Percentiles rank a stretch among this genome's conserved stretches.
Conservation (phyloP, 2,113 vertebrate genomes). For the Aythya baeri region DNA sequence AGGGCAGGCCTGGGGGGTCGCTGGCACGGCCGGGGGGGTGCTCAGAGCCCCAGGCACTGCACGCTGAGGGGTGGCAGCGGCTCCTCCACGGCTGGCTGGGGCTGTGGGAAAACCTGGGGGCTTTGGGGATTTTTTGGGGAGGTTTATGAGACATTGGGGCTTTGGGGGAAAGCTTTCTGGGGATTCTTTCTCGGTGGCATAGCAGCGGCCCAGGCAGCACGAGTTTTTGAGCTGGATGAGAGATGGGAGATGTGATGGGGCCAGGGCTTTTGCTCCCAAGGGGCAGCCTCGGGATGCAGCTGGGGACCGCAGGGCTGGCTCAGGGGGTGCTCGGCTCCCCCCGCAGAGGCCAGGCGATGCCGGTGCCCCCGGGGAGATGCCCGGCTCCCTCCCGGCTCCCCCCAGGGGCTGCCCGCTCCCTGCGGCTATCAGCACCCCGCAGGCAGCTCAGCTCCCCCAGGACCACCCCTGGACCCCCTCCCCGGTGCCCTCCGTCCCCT, state of each 20-base stretch:
- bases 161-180: no score
- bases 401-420: background rate
- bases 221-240: no score
- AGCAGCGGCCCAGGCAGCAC: background rate
- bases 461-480: background rate
- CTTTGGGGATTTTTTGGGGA: background rate
- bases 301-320: background rate
- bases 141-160: no score
- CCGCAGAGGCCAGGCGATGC: fast-evolving
- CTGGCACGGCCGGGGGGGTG: background rate
- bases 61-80: no score
- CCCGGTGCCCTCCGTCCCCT: background rate
- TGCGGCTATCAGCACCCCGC: background rate
- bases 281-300: background rate
- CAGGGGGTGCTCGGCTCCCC: fast-evolving
- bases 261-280: background rate
- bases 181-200: background rate
- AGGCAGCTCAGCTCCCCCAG: background rate
- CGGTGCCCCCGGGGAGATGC: background rate
- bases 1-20: fast-evolving
- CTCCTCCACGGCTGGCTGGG: background rate
- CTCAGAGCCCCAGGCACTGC: background rate
- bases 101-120: background rate
- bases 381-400: background rate
- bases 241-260: background rate